Evolutionary conservation across 2,888 invertebrate species (phyloP), one percentile per base, ranked within the genome.

Genomic region (Coleophora deauratella): DNA sequence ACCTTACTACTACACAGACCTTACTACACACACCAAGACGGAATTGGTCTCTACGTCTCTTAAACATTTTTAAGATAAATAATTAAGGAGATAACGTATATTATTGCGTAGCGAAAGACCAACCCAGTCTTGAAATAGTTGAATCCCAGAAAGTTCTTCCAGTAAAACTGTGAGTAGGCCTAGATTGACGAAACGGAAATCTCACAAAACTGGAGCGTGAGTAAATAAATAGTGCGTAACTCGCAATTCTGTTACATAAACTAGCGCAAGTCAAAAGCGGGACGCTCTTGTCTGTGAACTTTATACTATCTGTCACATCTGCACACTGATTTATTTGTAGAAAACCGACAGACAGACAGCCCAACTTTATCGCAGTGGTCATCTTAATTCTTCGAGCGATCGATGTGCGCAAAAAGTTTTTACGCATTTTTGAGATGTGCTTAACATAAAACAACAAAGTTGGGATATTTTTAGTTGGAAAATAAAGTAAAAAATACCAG

Each of bases 181-280:
- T n/a, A n/a, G n/a, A n/a, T n/a, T n/a, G n/a, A n/a, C n/a, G n/a
- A n/a, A n/a, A n/a, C n/a, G n/a, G 21, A 21, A 21, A 21, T 21
- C 21, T 21, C 21, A 6, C 21, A 3, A 21, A 21, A 21, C 21
- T 52, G 47, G 48, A 59, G 57, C 57, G 54, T 57, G 59, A 59
- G 58, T 51, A 58, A 55, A 57, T 52, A 60, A 68, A 62, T 58
- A 59, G 35, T 44, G 52, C 62, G 63, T 69, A 66, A 67, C 60
- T 72, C 59, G 65, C 52, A 60, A 58, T 57, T 60, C 52, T 54
- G 58, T 58, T 59, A 58, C 57, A 68, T 65, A 71, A 71, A 68
- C 59, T 60, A 59, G 51, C 54, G 49, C 27, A 45, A 50, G 51
- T 50, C 52, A 55, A 49, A 57, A 57, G 52, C 56, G 47, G 52